Conservation (phyloP, 2,113 vertebrate genomes). For the Hiodon alosoides region DNA sequence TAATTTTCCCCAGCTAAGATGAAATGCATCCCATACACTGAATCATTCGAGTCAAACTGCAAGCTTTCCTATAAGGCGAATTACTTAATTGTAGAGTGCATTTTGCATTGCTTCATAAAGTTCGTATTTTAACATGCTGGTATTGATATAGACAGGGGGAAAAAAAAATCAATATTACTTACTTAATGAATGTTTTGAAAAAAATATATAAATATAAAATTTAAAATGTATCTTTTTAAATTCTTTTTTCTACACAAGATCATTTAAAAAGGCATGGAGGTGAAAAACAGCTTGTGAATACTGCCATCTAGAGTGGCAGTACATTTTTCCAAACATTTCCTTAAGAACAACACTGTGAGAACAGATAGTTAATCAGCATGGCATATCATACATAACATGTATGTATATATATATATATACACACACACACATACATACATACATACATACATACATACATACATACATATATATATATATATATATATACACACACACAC, state of each 20-base stretch:
- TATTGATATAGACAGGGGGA: slow-evolving; percentile 46
- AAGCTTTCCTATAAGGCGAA: slow-evolving; percentile 55
- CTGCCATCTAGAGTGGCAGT: slow-evolving; percentile 65
- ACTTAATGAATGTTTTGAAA: slow-evolving; percentile 22
- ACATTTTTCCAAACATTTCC: too few species aligned
- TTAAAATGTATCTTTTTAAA: slow-evolving; percentile 59
- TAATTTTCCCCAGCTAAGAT: too few species aligned
- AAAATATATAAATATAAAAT: slow-evolving; percentile 63
- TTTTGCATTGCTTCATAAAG: slow-evolving; percentile 59
- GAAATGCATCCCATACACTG: too few species aligned
- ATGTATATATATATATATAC: too few species aligned
- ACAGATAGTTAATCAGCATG: too few species aligned
- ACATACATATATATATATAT: too few species aligned
- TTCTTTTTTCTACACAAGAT: slow-evolving; percentile 68
- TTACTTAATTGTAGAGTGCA: slow-evolving; percentile 55
- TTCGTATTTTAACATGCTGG: slow-evolving; percentile 30
- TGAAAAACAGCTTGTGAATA: slow-evolving; percentile 48
- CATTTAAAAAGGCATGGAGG: slow-evolving; percentile 34
- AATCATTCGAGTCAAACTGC: slow-evolving; percentile 14
- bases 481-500: too few species aligned
- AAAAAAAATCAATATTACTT: slow-evolving; percentile 27
- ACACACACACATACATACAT: too few species aligned
- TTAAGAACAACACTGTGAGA: too few species aligned
- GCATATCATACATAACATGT: too few species aligned
- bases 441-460: too few species aligned